Base-by-base conservation (phyloP, 2,113 vertebrate species). In the Aleadryas rufinucha region DNA sequence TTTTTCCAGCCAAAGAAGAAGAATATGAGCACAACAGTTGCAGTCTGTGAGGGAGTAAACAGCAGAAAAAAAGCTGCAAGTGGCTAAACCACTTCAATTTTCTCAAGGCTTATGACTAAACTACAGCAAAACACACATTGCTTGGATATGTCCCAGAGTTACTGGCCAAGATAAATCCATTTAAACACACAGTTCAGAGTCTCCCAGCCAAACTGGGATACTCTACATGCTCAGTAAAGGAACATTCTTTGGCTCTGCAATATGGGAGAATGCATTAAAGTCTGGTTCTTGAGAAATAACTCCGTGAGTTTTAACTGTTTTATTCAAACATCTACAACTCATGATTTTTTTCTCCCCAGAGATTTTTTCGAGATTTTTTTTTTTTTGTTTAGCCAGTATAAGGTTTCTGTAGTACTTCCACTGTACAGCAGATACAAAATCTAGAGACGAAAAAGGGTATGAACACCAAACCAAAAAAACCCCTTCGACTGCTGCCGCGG, bases 161-260 rank as follows among this genome's bases (percentile, higher is more conserved):
- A 42, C 8, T 74, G 35, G 49, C 90, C 87, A 91, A 72, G n/a
- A 80, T 39, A 87, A 93, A 95, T 44, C n/a, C 59, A 65, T 69
- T 60, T 65, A 14, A 87, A 81, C 18, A 30, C 33, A 28, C 6
- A 72, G 16, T 52, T 72, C 81, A 65, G 31, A 74, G 21, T 47
- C 16, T 72, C 23, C 39, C 59, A 81, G 71, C 53, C 50, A 91
- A 84, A 72, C 16, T 64, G 19, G 42, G 21, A 18, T 54, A 39
- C 26, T 68, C 74, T 14, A 23, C 9, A 13, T 24, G 21, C 27
- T 84, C 33, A 56, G 12, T 60, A 84, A 75, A 64, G 11, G 52
- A 44, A 16, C 56, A 3, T 42, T 63, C 19, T 59, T 80, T 86
- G 80, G 22, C 57, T 80, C 23, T 85, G 54, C 22, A 71, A 11